Evolutionary conservation across 2,797 vertebrate species (phyloP).

Genomic region (Cygnus olor): DNA sequence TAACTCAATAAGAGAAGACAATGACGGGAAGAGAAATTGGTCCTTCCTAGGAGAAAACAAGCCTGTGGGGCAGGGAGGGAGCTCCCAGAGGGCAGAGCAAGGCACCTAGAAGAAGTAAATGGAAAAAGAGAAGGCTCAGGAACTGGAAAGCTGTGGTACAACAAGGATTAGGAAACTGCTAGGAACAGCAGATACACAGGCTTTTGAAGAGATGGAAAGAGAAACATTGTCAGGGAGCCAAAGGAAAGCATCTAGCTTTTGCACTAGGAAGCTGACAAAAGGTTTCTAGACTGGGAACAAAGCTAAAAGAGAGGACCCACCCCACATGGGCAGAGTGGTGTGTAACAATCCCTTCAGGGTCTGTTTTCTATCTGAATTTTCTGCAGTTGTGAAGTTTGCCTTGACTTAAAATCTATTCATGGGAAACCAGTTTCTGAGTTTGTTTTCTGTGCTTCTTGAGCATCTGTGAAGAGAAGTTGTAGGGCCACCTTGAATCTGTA

Average conservation of each 20-base stretch:
- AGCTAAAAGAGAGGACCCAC: background rate
- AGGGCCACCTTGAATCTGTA: background rate
- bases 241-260: background rate
- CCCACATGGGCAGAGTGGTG: background rate
- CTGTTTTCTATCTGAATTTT: background rate
- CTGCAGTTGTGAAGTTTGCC: background rate
- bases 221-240: background rate
- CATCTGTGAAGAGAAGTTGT: background rate
- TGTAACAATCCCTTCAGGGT: background rate
- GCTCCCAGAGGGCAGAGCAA: background rate
- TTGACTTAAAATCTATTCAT: background rate
- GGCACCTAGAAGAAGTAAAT: background rate
- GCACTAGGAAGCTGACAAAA: background rate
- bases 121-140: background rate
- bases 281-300: background rate
- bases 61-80: background rate
- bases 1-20: background rate
- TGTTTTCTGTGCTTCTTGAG: background rate
- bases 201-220: background rate
- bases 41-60: background rate
- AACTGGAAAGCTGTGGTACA: background rate
- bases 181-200: background rate
- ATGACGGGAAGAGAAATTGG: background rate
- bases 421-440: background rate
- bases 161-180: background rate